These are phyloP conservation scores for Bambusicola thoracicus DNA, from an alignment of 2,113 vertebrate genomes.

Conservation along the genomic window DNA sequence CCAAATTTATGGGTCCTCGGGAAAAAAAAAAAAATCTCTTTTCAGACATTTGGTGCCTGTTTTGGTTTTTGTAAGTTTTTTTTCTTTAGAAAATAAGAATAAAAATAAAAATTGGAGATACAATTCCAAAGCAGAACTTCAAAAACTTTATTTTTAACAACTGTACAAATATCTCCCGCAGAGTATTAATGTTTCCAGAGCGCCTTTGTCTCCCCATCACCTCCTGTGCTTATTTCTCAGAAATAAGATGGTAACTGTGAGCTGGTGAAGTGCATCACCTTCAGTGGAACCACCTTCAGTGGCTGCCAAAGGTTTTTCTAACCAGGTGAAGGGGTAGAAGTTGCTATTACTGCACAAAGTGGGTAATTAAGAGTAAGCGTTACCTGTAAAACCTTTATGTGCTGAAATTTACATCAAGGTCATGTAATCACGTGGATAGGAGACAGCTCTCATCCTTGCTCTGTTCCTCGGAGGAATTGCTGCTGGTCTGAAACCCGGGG, in stretches of 20 bases:
- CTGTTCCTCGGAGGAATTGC: neutral
- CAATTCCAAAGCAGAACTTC: neutral
- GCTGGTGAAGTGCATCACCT: neutral
- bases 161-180: neutral
- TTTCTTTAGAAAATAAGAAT: neutral
- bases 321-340: neutral
- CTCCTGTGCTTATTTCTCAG: neutral
- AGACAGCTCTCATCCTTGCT: neutral
- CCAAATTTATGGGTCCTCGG: neutral
- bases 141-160: neutral
- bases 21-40: neutral
- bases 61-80: neutral
- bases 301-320: neutral
- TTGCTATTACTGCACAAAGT: neutral
- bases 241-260: neutral
- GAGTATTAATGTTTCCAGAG: neutral
- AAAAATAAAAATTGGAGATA: neutral
- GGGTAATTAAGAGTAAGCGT: neutral
- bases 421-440: neutral
- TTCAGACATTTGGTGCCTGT: neutral
- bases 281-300: neutral
- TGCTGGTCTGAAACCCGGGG: accelerated
- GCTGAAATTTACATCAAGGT: neutral
- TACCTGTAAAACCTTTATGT: neutral
- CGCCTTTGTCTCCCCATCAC: neutral